phyloP scores from a whole-genome alignment of 2,797 vertebrate species.

The Rhodeus uyekii region DNA sequence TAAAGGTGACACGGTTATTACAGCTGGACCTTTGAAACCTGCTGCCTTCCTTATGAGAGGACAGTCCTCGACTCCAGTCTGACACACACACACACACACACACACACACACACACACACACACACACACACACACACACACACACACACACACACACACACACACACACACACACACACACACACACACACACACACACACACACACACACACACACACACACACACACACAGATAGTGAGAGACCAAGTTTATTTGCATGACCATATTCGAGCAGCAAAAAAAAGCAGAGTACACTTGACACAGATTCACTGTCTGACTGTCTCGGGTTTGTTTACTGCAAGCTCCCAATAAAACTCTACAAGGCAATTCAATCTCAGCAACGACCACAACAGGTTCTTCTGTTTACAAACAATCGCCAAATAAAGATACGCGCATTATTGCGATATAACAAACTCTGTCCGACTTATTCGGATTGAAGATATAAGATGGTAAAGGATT shows the following conservation, averaged over 20 bases:
- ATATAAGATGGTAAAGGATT: background rate
- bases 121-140: too few relatives aligned
- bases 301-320: constrained; percentile 42
- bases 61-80: background rate
- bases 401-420: constrained; percentile 1
- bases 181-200: too few relatives aligned
- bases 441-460: background rate
- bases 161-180: too few relatives aligned
- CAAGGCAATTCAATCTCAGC: constrained; percentile 20
- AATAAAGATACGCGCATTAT: background rate
- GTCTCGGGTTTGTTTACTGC: constrained; percentile 27
- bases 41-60: background rate
- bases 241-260: constrained; percentile 30
- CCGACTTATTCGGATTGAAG: background rate
- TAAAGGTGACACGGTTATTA: constrained; percentile 3
- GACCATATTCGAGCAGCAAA: constrained; percentile 48
- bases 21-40: constrained; percentile 47
- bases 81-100: background rate
- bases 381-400: constrained; percentile 40
- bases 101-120: too few relatives aligned
- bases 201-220: too few relatives aligned
- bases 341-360: constrained; percentile 8
- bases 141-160: too few relatives aligned
- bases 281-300: constrained; percentile 41
- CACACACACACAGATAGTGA: background rate